Base-by-base conservation (phyloP, 1,140 invertebrate genomes). In the Phocides pigmalion region DNA sequence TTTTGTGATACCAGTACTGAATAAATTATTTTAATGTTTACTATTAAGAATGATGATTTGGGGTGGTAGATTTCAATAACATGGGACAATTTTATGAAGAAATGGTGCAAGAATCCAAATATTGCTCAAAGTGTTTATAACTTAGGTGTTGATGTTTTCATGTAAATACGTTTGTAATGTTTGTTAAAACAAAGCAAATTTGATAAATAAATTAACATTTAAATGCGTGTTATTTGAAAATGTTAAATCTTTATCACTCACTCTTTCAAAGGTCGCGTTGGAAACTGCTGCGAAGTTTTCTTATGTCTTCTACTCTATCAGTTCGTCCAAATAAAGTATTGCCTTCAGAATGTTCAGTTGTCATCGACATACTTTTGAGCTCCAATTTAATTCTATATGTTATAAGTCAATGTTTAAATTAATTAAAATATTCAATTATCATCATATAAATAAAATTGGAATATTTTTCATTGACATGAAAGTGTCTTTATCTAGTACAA, bases 21-120 rank as follows among this genome's bases (percentile, higher is more conserved):
- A 65, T 87, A 86, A 87, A 79, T 82, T 86, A 82, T 76, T 80
- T 73, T 79, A 80, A 70, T 81, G n/a, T 64, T 69, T 69, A 72
- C 59, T 77, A 25, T 64, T 76, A 76, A 78, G 64, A 63, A 73
- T 47, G 73, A 53, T 72, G 68, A 72, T 66, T 49, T 72, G 71
- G 65, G 81, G 82, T 87, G 82, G 77, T 68, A 87, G 81, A 76
- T 68, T 50, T 75, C 64, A 68, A 66, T 64, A 49, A 68, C 28
- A 75, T 61, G 75, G 81, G 75, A 59, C 20, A 59, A 22, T n/a
- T n/a, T n/a, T n/a, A 72, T 64, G 71, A 70, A 61, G 70, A 56
- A 47, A 49, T 46, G 70, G 74, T 77, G 56, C 64, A 72, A 73
- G 64, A 25, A 56, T 70, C 63, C 61, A 50, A 46, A 62, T 69